Evolutionary conservation across 2,888 invertebrate species (phyloP).

Genomic region (Alviniconcha strummeri): DNA sequence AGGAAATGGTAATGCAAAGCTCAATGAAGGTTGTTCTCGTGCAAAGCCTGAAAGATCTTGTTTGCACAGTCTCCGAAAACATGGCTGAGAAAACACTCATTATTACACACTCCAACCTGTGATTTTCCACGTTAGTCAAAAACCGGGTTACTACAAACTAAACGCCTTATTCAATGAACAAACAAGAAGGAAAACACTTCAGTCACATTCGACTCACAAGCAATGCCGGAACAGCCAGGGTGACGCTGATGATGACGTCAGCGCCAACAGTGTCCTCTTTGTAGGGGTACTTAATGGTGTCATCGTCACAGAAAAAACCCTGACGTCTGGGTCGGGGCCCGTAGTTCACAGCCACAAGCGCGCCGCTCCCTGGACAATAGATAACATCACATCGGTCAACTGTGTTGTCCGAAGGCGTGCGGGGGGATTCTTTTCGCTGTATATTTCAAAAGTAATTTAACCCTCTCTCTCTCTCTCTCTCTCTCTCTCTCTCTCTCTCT

Average conservation of each 20-base stretch:
- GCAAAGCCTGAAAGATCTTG: too few species aligned
- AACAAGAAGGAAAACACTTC: too few species aligned
- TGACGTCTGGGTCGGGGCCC: constrained; percentile 72
- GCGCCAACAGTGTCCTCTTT: constrained; percentile 74
- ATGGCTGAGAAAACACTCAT: too few species aligned
- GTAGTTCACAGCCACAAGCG: not conserved
- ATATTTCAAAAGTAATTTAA: not conserved
- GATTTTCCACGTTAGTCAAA: too few species aligned
- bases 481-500: not conserved
- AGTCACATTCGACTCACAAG: not conserved
- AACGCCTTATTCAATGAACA: too few species aligned
- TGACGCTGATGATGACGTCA: constrained; percentile 37
- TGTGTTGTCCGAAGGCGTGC: not conserved
- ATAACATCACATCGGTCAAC: not conserved
- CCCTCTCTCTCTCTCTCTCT: not conserved
- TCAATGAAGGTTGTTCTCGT: too few species aligned
- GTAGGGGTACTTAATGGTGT: constrained; percentile 90
- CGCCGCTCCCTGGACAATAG: not conserved
- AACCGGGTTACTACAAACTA: too few species aligned
- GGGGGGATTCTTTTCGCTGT: not conserved
- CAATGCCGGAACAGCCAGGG: constrained; percentile 29
- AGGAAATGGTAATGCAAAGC: too few species aligned
- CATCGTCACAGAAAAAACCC: constrained; percentile 96
- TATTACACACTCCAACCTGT: too few species aligned
- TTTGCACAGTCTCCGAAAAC: too few species aligned